Evolutionary conservation across 2,888 invertebrate species (phyloP).

Genomic region (Lumbricus terrestris): DNA sequence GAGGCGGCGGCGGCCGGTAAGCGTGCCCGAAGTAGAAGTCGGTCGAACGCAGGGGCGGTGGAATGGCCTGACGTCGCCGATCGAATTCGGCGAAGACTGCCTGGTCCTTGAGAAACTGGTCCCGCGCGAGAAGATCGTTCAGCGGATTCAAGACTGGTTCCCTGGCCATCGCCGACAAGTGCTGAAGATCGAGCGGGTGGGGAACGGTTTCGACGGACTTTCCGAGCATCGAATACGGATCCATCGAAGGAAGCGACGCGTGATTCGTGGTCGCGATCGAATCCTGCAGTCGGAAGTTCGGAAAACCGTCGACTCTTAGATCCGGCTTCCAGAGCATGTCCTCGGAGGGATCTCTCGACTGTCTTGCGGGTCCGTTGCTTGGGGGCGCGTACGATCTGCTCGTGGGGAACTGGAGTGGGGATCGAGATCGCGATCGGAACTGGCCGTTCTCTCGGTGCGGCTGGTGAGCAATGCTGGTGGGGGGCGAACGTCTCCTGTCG

Average conservation of each 20-base stretch:
- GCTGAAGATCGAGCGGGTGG: background rate
- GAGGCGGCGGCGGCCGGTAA: background rate
- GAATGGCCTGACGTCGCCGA: background rate
- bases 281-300: background rate
- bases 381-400: background rate
- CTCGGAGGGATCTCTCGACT: background rate
- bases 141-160: background rate
- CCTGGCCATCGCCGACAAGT: background rate
- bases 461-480: background rate
- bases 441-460: background rate
- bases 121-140: background rate
- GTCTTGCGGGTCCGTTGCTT: background rate
- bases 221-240: background rate
- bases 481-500: background rate
- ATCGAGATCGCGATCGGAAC: constrained; percentile 13
- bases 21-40: background rate
- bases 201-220: background rate
- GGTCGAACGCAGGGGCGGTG: background rate
- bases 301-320: background rate
- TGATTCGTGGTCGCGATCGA: background rate
- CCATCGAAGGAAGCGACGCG: background rate
- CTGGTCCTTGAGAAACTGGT: background rate
- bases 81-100: background rate
- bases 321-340: background rate
- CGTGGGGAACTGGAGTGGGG: background rate